Evolutionary conservation across 92 coral and sea anemone genomes (phyloP).

Genomic region (Heteractis magnifica): DNA sequence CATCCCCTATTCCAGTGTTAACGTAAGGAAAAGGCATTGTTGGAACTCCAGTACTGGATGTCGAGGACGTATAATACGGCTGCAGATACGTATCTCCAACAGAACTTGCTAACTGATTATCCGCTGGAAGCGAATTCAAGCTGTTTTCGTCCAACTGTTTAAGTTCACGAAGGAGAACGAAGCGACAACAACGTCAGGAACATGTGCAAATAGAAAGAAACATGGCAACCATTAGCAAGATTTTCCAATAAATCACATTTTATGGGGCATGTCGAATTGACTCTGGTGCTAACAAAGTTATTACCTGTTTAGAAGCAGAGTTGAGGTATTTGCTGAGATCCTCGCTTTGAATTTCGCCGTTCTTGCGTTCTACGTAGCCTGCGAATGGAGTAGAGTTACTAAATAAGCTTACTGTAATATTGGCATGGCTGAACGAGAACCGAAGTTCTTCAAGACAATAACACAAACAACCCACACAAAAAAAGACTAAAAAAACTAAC

Average conservation of each 20-base stretch:
- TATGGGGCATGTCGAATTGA: background rate
- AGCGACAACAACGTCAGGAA: constrained; percentile 9
- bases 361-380: constrained; percentile 78
- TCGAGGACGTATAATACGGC: constrained; percentile 86
- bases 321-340: constrained; percentile 91
- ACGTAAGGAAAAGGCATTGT: constrained; percentile 97
- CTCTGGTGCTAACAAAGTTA: background rate
- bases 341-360: constrained; percentile 81
- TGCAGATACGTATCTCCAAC: constrained; percentile 87
- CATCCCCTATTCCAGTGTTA: constrained; percentile 90
- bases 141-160: constrained; percentile 24
- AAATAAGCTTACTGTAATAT: background rate
- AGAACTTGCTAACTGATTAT: constrained; percentile 70
- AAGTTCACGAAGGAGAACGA: background rate
- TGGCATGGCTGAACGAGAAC: constrained; percentile 17
- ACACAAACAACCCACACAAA: background rate
- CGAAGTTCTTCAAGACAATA: constrained; percentile 13
- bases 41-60: constrained; percentile 88
- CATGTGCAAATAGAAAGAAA: constrained; percentile 56
- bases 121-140: constrained; percentile 21
- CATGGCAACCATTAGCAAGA: constrained; percentile 70
- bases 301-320: constrained; percentile 84
- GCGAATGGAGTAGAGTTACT: constrained; percentile 7
- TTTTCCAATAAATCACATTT: constrained; percentile 12
- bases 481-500: background rate